Evolutionary conservation across 2,113 vertebrate species (phyloP).

Genomic region (Burhinus oedicnemus): DNA sequence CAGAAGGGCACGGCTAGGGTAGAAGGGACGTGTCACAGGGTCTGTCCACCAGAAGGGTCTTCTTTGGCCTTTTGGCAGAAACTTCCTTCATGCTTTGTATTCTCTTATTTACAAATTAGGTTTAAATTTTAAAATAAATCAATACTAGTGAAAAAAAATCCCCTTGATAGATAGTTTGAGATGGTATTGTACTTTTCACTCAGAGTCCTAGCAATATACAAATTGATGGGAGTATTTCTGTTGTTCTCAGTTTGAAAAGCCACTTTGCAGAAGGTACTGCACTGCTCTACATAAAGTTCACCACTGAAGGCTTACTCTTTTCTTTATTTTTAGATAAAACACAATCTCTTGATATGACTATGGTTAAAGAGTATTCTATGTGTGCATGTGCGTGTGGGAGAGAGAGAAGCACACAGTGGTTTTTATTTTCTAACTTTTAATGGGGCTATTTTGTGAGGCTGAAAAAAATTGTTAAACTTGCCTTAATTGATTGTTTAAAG

Average conservation of each 20-base stretch:
- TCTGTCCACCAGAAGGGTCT: neutral
- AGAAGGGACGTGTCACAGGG: neutral
- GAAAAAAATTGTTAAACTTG: slow-evolving; percentile 70
- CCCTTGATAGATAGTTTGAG: neutral
- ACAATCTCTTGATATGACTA: neutral
- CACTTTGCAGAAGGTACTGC: slow-evolving; percentile 2
- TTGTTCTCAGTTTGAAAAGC: neutral
- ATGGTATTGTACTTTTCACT: neutral
- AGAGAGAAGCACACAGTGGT: slow-evolving; percentile 20
- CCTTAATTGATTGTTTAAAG: slow-evolving; percentile 75
- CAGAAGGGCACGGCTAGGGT: neutral
- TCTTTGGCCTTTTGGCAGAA: neutral
- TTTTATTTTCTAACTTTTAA: slow-evolving; percentile 75
- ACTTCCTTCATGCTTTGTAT: neutral
- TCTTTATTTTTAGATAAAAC: slow-evolving; percentile 18
- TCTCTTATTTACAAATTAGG: neutral
- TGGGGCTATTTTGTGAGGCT: slow-evolving; percentile 62
- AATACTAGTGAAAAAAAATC: neutral
- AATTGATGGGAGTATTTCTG: neutral
- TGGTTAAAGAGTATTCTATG: neutral
- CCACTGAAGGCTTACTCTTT: slow-evolving; percentile 13
- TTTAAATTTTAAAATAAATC: neutral
- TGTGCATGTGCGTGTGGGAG: neutral
- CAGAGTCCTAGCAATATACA: neutral
- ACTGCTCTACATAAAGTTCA: neutral